These are phyloP conservation scores for Rhabdophis nuchalis DNA, from an alignment of 2,797 vertebrate species.

Conservation along the genomic window DNA sequence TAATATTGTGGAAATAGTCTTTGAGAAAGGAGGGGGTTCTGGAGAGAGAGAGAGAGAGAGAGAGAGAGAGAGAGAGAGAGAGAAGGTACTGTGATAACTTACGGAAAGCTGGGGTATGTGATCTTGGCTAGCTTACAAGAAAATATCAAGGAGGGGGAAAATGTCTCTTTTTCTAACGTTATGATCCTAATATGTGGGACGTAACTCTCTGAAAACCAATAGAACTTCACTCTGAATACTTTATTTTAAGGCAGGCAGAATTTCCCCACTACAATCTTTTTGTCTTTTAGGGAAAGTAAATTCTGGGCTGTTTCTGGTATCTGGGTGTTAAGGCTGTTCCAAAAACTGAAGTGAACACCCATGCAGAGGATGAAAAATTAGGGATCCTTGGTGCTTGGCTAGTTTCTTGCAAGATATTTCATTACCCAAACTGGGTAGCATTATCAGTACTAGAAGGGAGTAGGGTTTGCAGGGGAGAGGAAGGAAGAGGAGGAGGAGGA, in stretches of 20 bases:
- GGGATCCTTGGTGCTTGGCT: neutral
- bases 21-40: neutral
- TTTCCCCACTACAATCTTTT: neutral
- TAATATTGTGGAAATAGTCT: slow-evolving; percentile 9
- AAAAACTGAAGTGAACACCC: neutral
- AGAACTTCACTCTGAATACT: neutral
- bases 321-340: neutral
- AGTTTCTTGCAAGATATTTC: neutral
- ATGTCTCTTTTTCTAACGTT: neutral
- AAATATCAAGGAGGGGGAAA: slow-evolving; percentile 14
- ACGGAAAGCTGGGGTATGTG: neutral
- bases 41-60: neutral
- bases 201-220: neutral
- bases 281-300: neutral
- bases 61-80: neutral
- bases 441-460: neutral
- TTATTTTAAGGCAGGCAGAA: neutral
- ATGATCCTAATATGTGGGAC: neutral
- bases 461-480: neutral
- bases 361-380: neutral
- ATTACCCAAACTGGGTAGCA: neutral
- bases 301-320: neutral
- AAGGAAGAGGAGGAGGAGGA: no score
- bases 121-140: slow-evolving; percentile 29
- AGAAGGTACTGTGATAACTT: neutral